phyloP scores from a whole-genome alignment of 1,140 invertebrate species.

The Globodera rostochiensis region DNA sequence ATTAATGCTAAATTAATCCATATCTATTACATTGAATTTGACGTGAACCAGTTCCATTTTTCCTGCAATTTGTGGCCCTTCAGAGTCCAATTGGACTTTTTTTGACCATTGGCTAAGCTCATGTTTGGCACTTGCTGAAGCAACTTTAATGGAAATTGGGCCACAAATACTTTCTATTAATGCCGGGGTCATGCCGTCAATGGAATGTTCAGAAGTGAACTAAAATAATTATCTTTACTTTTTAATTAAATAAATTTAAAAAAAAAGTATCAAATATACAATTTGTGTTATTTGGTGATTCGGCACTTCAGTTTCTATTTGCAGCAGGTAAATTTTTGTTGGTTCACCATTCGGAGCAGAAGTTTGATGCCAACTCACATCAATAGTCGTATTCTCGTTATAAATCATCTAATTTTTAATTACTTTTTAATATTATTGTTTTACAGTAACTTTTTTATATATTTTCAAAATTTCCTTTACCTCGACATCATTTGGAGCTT shows the following conservation, averaged over 20 bases:
- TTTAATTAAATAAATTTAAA: not conserved
- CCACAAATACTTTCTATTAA: conserved; percentile 16
- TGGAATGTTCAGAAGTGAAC: not conserved
- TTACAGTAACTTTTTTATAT: too few species aligned
- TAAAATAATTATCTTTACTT: not conserved
- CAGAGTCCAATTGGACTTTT: conserved; percentile 8
- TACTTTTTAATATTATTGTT: not conserved
- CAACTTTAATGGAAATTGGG: not conserved
- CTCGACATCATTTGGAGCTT: conserved; percentile 26
- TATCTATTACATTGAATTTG: conserved; percentile 17
- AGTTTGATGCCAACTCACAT: conserved; percentile 13
- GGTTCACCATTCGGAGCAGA: conserved; percentile 14
- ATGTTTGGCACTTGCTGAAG: not conserved
- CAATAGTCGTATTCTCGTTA: conserved; percentile 6
- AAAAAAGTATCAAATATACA: conserved; percentile 11
- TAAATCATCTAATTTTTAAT: not conserved
- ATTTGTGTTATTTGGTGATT: conserved; percentile 20
- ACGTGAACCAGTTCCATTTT: conserved; percentile 18
- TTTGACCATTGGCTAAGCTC: conserved; percentile 17
- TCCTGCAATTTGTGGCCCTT: not conserved
- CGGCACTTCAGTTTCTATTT: conserved; percentile 21
- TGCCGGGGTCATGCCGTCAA: conserved; percentile 3
- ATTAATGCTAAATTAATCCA: not conserved
- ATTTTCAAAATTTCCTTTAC: not conserved
- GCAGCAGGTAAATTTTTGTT: conserved; percentile 15